A percentile compares a stretch with the other conserved stretches of the same genome.
These are phyloP conservation scores for Synanthedon formicaeformis DNA, from an alignment of 2,888 invertebrate genomes.

Conservation along the genomic window DNA sequence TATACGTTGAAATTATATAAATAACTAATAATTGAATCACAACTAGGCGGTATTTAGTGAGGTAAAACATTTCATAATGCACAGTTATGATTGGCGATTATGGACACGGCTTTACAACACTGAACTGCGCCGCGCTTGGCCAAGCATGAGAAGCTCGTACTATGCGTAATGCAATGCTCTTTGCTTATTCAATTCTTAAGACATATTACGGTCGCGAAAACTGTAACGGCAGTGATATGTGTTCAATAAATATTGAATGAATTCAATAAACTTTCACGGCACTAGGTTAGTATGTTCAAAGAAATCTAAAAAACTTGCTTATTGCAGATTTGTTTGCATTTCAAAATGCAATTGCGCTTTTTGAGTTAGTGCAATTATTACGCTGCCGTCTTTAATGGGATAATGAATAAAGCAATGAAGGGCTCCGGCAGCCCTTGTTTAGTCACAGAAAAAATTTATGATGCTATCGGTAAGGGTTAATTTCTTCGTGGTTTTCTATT, in stretches of 20 bases:
- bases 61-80: background rate
- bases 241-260: background rate
- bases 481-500: too few relatives aligned
- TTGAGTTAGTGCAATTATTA: too few relatives aligned
- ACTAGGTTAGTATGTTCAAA: too few relatives aligned
- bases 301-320: too few relatives aligned
- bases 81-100: background rate
- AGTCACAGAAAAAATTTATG: too few relatives aligned
- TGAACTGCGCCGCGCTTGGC: background rate
- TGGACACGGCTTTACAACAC: background rate
- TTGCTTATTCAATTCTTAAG: background rate
- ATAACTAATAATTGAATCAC: background rate
- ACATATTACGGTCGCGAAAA: background rate
- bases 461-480: too few relatives aligned
- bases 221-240: background rate
- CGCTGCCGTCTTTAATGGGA: too few relatives aligned
- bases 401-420: too few relatives aligned
- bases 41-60: background rate
- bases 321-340: too few relatives aligned
- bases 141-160: background rate
- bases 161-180: background rate
- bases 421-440: too few relatives aligned
- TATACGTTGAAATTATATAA: background rate
- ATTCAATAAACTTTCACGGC: too few relatives aligned
- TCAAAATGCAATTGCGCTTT: too few relatives aligned